A percentile compares a stretch with the other conserved stretches of the same genome.
Evolutionary conservation across 2,113 vertebrate genomes (phyloP).

Genomic region (Genyomyrus donnyi): DNA sequence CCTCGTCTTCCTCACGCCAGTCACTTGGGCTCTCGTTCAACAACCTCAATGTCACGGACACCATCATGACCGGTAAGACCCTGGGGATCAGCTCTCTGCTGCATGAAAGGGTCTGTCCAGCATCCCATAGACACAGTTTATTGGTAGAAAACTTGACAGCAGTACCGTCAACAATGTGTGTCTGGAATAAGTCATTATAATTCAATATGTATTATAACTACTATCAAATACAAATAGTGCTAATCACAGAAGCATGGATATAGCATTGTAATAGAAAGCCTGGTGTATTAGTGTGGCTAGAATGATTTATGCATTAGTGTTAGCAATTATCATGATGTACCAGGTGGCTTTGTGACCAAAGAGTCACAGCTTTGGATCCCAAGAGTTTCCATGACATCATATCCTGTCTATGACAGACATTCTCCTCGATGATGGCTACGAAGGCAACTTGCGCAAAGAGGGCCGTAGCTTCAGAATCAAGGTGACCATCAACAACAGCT

Average conservation of each 20-base stretch:
- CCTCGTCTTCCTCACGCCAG: slow-evolving; percentile 87
- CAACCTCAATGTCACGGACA: slow-evolving; percentile 89
- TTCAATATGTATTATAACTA: neutral
- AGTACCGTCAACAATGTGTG: neutral
- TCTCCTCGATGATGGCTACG: slow-evolving; percentile 67
- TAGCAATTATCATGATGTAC: neutral
- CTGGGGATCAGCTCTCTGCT: neutral
- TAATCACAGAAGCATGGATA: neutral
- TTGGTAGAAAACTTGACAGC: neutral
- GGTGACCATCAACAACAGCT: slow-evolving; percentile 73
- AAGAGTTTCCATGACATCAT: neutral
- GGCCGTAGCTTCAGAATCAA: slow-evolving; percentile 73
- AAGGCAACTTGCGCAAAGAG: slow-evolving; percentile 64
- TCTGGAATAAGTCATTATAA: neutral
- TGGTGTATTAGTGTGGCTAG: neutral
- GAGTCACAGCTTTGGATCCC: neutral
- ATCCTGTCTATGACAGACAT: slow-evolving; percentile 56
- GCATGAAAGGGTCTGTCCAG: neutral
- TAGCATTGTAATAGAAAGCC: neutral
- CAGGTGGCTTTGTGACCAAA: neutral
- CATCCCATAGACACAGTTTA: neutral
- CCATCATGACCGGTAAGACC: slow-evolving; percentile 78
- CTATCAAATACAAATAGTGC: neutral
- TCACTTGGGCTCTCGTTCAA: slow-evolving; percentile 88
- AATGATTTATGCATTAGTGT: neutral